phyloP scores from a whole-genome alignment of 2,113 vertebrate genomes.

The Gambusia holbrooki region DNA sequence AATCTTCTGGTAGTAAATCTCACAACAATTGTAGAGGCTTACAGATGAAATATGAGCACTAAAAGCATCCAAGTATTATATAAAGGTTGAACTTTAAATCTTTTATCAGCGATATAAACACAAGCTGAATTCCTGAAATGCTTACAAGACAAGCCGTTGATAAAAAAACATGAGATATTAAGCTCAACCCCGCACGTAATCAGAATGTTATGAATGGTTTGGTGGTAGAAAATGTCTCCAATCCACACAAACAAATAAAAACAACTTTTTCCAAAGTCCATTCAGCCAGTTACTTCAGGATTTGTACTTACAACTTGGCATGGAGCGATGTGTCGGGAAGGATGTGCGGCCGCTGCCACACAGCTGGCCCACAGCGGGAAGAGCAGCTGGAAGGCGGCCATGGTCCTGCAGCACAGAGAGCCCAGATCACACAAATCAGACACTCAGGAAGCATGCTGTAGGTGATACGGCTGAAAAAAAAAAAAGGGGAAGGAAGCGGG shows the following conservation, averaged over 20 bases:
- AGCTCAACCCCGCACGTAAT: background rate
- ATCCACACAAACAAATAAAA: background rate
- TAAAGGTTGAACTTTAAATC: background rate
- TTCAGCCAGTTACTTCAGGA: background rate
- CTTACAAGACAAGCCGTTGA: background rate
- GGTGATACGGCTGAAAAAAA: conserved; percentile 4
- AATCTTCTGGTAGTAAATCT: too few species aligned
- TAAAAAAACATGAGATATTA: background rate
- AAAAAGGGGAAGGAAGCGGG: conserved; percentile 42
- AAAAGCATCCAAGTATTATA: too few species aligned
- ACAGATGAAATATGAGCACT: too few species aligned
- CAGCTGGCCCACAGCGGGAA: conserved; percentile 79
- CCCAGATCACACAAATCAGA: conserved; percentile 37
- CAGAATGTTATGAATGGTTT: too few species aligned
- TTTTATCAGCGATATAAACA: background rate
- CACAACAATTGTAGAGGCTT: too few species aligned
- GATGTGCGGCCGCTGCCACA: conserved; percentile 67
- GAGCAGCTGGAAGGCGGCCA: conserved; percentile 82
- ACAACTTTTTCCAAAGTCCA: background rate
- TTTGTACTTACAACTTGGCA: conserved; percentile 85
- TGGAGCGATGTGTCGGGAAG: conserved; percentile 54
- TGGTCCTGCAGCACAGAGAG: conserved; percentile 80
- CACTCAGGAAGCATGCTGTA: conserved; percentile 41
- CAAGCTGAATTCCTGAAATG: background rate
- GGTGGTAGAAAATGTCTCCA: background rate